Conservation (phyloP, 1,140 invertebrate species). For the Neodiprion virginianus region DNA sequence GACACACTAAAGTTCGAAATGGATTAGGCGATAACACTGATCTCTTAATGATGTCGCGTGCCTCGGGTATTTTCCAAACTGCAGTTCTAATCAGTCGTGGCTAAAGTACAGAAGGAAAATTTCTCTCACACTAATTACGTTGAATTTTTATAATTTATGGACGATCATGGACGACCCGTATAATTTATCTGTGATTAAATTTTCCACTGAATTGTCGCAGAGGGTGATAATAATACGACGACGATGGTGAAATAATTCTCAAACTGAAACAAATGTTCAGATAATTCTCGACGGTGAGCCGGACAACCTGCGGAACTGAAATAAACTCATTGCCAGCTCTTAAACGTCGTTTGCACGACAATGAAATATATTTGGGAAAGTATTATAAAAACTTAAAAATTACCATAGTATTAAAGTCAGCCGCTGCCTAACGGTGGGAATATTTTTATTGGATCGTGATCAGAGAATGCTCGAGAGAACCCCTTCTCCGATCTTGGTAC, state of each 20-base stretch:
- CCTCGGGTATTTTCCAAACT: not conserved
- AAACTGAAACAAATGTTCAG: too few relatives aligned
- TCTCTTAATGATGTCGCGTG: not conserved
- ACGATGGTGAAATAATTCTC: too few relatives aligned
- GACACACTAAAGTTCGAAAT: not conserved
- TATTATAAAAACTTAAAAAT: not conserved
- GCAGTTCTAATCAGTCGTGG: not conserved
- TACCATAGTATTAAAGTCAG: not conserved
- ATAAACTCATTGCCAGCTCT: not conserved
- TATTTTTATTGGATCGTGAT: constrained; percentile 39
- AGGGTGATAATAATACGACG: too few relatives aligned
- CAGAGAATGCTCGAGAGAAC: not conserved
- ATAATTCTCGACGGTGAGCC: too few relatives aligned
- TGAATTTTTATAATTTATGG: too few relatives aligned
- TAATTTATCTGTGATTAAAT: too few relatives aligned
- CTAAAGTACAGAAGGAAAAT: too few relatives aligned
- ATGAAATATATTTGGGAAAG: not conserved
- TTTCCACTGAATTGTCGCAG: too few relatives aligned
- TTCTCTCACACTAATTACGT: too few relatives aligned
- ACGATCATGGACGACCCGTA: too few relatives aligned
- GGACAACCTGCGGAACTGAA: too few relatives aligned
- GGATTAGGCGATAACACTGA: not conserved
- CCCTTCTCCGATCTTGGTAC: constrained; percentile 40
- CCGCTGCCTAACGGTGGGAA: not conserved
- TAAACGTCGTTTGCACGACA: not conserved